Conservation (phyloP, 2,888 invertebrate species). For the Cheilosia scutellata region DNA sequence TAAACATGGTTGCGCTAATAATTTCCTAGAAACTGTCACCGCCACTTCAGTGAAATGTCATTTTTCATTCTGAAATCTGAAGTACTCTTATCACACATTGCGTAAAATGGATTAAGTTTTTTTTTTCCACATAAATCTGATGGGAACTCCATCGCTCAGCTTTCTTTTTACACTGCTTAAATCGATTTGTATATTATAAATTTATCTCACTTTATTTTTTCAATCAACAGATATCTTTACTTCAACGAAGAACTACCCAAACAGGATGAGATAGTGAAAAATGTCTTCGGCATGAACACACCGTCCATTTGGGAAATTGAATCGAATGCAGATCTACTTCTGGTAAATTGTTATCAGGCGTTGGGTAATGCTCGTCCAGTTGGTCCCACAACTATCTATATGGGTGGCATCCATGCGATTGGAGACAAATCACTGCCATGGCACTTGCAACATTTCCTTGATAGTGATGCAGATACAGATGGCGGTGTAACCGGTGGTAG, state of each 20-base stretch:
- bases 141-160: conserved; percentile 14
- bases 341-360: conserved; percentile 77
- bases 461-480: conserved; percentile 49
- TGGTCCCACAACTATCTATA: conserved; percentile 77
- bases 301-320: conserved; percentile 78
- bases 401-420: conserved; percentile 78
- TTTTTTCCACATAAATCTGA: background rate
- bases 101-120: background rate
- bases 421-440: conserved; percentile 69
- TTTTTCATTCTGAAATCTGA: too few species aligned
- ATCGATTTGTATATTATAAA: conserved; percentile 45
- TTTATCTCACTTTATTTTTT: conserved; percentile 31
- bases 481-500: conserved; percentile 10
- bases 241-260: conserved; percentile 77
- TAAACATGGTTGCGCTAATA: too few species aligned
- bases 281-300: conserved; percentile 76
- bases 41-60: background rate
- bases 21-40: background rate
- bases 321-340: conserved; percentile 77
- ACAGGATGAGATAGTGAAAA: conserved; percentile 78
- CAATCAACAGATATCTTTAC: conserved; percentile 76
- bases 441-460: conserved; percentile 76
- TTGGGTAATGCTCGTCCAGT: conserved; percentile 77
- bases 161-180: conserved; percentile 1
- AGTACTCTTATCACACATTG: background rate